Base-by-base conservation (phyloP, 1,140 invertebrate species). In the Mactra quadrangularis region DNA sequence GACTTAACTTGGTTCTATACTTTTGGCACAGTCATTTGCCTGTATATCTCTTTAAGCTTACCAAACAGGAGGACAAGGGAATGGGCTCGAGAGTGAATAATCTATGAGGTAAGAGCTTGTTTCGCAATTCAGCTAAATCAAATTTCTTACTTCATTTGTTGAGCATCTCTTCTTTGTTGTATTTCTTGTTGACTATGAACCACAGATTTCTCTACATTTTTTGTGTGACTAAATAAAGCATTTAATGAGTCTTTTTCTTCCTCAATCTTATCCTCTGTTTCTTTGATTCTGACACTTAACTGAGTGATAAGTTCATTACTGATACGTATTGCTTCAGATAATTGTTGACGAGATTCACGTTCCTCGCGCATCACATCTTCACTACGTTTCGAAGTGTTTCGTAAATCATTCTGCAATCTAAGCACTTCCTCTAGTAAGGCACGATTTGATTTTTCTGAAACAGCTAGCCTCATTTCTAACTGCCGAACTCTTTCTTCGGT, bases 351-450 rank as follows among this genome's bases (percentile, higher is more conserved):
- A 3, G 91, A 86, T 9, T 77, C 62, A 41, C 86, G 81, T 76
- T 93, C 92, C 50, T 93, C 91, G 38, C 88, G 79, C 13, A 92
- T 27, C 3, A 88, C 78, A 25, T 92, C 90, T 45, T 92, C 91
- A 89, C 89, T 93, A 50, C 87, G 78, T 17, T 88, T 85, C 15
- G 90, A 81, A 13, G 85, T 83, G 15, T 82, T 77, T 53, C 90
- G 86, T n/a, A 93, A 81, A 50, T 93, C 93, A 81, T 85, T 89
- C 71, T 93, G 93, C 53, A 93, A 83, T 15, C 92, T 87, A 6
- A 93, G 86, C 29, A 93, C 92, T 83, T 93, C 92, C 76, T 93
- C 92, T n/a, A 93, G 82, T 9, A 93, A 84, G 22, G 91, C 89
- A 52, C 92, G 64, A 81, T 93, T 93, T 17, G 92, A 93, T 70